Evolutionary conservation across 2,113 vertebrate genomes (phyloP), one percentile per base, ranked within the genome.

Genomic region (Arenaria interpres): DNA sequence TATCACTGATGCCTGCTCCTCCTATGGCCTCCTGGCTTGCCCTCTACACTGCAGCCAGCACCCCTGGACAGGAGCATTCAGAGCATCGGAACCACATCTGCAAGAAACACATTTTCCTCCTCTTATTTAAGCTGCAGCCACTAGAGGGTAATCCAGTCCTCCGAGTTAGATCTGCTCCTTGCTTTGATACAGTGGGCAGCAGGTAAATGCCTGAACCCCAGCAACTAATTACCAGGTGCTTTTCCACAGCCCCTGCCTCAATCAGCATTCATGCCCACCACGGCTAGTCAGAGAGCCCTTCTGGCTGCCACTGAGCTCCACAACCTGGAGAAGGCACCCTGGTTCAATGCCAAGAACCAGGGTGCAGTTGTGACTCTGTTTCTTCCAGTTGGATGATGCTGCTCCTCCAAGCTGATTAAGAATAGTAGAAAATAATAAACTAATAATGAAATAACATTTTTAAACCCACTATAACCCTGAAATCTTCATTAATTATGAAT

Each of bases 401-500:
- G 1, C 78, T 92, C 68, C 91, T 88, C 94, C 54, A 73, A 90
- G 88, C 83, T 68, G 68, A 94, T 97, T 89, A 89, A 50, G 62
- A 92, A n/a, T 9, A 84, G 59, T 33, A 76, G n/a, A 64, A 94
- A 96, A 94, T 88, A 94, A 96, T 81, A 96, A 83, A 69, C 79
- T 90, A 96, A 97, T 96, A 97, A 95, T 60, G 71, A 96, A 97
- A 95, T 89, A 95, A 91, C 78, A 33, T 87, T 96, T 94, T 95
- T 59, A 88, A 90, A 68, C 53, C 53, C 78, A 90, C 92, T 85
- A 87, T 73, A 97, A 95, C 92, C 92, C 89, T 89, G 95, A 97
- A 97, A 97, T 96, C 95, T 94, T 97, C 92, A 95, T 98, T 97
- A 97, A 94, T 97, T 97, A 97, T 97, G 97, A 92, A 98, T 97